These are phyloP conservation scores for Megamerina dolium DNA, from an alignment of 2,888 invertebrate genomes.

Conservation along the genomic window DNA sequence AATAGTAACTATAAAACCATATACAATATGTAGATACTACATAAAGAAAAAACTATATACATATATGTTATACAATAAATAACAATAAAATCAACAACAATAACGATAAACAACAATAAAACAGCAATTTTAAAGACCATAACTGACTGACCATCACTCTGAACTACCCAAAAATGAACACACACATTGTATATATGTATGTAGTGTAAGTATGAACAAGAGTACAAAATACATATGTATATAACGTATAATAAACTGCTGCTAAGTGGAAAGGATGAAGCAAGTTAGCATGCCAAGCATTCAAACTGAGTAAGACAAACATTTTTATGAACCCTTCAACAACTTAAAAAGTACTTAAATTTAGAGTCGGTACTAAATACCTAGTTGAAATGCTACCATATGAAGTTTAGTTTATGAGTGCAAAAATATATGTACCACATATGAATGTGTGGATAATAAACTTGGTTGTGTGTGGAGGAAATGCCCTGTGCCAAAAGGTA, in stretches of 20 bases:
- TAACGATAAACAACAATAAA: slow-evolving; percentile 3
- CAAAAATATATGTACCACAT: no score
- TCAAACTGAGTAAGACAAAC: no score
- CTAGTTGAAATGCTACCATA: no score
- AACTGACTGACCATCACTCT: slow-evolving; percentile 2
- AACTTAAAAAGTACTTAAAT: slow-evolving; percentile 20
- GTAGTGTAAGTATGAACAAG: neutral
- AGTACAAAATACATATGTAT: neutral
- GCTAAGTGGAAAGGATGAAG: no score
- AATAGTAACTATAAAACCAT: no score
- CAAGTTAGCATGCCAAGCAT: no score
- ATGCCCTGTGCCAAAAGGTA: no score
- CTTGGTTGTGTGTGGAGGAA: no score
- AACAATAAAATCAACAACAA: slow-evolving; percentile 8
- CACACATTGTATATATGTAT: neutral
- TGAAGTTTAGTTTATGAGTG: no score
- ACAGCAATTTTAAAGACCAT: slow-evolving; percentile 1
- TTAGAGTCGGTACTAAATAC: slow-evolving; percentile 10
- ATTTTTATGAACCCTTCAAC: slow-evolving; percentile 22
- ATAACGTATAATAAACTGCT: no score
- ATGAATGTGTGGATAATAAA: no score
- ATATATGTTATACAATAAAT: slow-evolving; percentile 24
- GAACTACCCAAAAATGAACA: neutral
- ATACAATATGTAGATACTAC: no score
- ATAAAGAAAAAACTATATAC: slow-evolving; percentile 20